Evolutionary conservation across 2,113 vertebrate genomes (phyloP).

Genomic region (Chionis minor): DNA sequence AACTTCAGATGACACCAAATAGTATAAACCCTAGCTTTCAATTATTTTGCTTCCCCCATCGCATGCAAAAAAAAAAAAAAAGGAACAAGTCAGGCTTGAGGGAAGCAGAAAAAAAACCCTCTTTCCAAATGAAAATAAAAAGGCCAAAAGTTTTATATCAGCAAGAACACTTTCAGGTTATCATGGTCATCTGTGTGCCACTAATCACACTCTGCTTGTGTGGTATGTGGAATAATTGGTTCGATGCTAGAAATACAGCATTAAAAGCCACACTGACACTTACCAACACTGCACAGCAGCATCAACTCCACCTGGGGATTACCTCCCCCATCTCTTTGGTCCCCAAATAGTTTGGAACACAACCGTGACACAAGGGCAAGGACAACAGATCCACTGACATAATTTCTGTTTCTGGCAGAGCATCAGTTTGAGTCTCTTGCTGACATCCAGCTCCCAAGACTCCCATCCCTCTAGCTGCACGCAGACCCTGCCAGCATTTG

Average conservation of each 20-base stretch:
- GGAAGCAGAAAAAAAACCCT: neutral
- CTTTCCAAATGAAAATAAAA: neutral
- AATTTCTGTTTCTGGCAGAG: neutral
- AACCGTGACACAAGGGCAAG: neutral
- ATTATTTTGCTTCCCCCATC: neutral
- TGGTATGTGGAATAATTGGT: neutral
- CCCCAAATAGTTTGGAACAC: neutral
- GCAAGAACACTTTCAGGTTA: neutral
- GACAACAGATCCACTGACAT: neutral
- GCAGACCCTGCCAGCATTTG: neutral
- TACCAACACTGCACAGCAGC: neutral
- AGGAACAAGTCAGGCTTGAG: neutral
- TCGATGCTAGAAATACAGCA: neutral
- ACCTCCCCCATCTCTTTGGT: neutral
- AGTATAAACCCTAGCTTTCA: neutral
- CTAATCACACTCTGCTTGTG: rapidly evolving
- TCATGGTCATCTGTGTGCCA: neutral
- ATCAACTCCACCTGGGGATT: neutral
- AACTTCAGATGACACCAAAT: neutral
- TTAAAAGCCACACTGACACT: neutral
- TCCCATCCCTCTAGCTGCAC: neutral
- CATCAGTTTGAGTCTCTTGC: neutral
- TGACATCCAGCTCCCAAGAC: neutral
- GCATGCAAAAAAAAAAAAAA: neutral
- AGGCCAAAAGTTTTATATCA: neutral